phyloP scores from a whole-genome alignment of 2,113 vertebrate genomes.

The Pycnonotus jocosus region DNA sequence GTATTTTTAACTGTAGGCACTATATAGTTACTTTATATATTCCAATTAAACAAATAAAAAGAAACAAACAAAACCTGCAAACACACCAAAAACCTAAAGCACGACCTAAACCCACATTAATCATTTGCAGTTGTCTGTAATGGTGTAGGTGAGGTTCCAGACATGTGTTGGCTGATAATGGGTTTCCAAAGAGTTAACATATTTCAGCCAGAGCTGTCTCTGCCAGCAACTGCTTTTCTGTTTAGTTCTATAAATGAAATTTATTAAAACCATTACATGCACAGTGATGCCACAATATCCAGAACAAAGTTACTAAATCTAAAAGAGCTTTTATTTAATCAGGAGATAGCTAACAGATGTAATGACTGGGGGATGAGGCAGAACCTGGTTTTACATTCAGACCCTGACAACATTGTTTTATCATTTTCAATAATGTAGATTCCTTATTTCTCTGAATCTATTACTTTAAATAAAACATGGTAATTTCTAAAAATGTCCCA shows the following conservation, averaged over 20 bases:
- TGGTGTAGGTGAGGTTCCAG: not conserved
- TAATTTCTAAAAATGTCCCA: not conserved
- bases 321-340: constrained; percentile 70
- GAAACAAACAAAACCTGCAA: not conserved
- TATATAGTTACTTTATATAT: not conserved
- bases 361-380: constrained; percentile 24
- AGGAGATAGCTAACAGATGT: constrained; percentile 53
- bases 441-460: not conserved
- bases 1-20: not conserved
- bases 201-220: not conserved
- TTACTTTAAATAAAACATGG: not conserved
- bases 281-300: constrained; percentile 61
- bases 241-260: constrained; percentile 68
- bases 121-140: not conserved
- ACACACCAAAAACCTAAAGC: not conserved
- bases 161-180: not conserved
- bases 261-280: constrained; percentile 67
- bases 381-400: constrained; percentile 40
- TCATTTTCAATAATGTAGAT: not conserved
- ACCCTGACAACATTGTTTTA: constrained; percentile 3
- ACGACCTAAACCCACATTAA: not conserved
- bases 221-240: constrained; percentile 44
- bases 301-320: constrained; percentile 64
- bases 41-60: not conserved
- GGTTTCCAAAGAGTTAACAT: constrained; percentile 49